phyloP scores from a whole-genome alignment of 2,888 invertebrate genomes.

The Pegoplata infirma region DNA sequence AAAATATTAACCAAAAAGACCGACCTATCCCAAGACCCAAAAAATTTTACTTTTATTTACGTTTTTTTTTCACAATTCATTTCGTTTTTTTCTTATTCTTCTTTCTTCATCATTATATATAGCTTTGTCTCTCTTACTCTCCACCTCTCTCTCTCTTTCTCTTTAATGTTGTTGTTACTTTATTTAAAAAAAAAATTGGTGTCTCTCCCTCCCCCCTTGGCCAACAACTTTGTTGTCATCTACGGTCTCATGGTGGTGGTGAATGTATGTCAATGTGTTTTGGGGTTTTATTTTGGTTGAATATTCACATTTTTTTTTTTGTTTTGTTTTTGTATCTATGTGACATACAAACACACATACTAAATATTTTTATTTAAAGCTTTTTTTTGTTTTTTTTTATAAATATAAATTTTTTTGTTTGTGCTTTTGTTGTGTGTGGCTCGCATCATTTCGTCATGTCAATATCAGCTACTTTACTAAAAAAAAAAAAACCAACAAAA shows the following conservation, averaged over 20 bases:
- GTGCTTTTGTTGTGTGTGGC: conserved; percentile 30
- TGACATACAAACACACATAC: conserved; percentile 59
- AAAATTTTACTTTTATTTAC: conserved; percentile 57
- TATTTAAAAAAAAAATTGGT: no score
- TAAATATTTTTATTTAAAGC: conserved; percentile 29
- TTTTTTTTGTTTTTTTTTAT: conserved; percentile 25
- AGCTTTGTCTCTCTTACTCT: conserved; percentile 8
- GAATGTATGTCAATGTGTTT: conserved; percentile 62
- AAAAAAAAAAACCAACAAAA: conserved; percentile 6
- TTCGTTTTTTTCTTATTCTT: conserved; percentile 6
- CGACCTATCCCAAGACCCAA: conserved; percentile 68
- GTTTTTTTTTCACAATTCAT: neutral
- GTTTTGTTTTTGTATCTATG: conserved; percentile 23
- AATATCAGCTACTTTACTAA: conserved; percentile 45
- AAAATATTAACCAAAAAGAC: conserved; percentile 31
- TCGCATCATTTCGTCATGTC: conserved; percentile 57
- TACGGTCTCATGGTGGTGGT: neutral
- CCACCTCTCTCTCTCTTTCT: no score
- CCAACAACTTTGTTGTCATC: no score
- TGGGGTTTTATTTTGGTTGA: conserved; percentile 57
- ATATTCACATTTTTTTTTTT: conserved; percentile 21
- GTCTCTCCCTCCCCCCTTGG: no score
- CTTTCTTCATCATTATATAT: neutral
- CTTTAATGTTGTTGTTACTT: no score
- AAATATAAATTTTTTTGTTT: neutral